Conservation (phyloP, 2,797 vertebrate genomes). For the Amblyopsis hoosieri region DNA sequence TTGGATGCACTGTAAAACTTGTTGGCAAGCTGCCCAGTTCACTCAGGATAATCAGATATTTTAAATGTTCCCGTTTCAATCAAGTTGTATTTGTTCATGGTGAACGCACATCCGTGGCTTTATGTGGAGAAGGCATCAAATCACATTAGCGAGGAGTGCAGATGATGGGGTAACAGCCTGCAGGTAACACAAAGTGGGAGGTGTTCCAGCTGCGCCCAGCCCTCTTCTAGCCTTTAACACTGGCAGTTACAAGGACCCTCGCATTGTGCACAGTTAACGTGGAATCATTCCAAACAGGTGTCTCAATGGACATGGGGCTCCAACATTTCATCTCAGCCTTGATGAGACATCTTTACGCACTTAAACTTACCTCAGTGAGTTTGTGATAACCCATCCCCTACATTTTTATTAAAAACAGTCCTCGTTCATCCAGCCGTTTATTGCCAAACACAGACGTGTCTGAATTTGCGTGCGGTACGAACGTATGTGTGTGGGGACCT, state of each 20-base stretch:
- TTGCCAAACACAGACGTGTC: slow-evolving; percentile 26
- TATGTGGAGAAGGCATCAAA: slow-evolving; percentile 34
- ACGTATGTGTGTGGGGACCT: slow-evolving; percentile 8
- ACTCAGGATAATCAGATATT: not conserved
- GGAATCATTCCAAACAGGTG: slow-evolving; percentile 35
- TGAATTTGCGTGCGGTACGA: slow-evolving; percentile 19
- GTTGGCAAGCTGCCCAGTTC: slow-evolving; percentile 2
- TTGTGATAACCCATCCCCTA: slow-evolving; percentile 12
- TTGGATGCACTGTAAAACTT: slow-evolving; percentile 29
- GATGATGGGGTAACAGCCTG: slow-evolving; percentile 45
- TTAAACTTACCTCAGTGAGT: slow-evolving; percentile 12
- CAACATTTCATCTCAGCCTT: slow-evolving; percentile 26
- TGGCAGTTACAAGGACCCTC: slow-evolving; percentile 49
- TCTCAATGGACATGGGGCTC: slow-evolving; percentile 35
- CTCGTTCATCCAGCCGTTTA: slow-evolving; percentile 20
- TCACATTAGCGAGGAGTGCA: slow-evolving; percentile 41
- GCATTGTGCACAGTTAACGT: slow-evolving; percentile 41
- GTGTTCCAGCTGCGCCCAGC: slow-evolving; percentile 65
- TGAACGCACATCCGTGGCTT: slow-evolving; percentile 16
- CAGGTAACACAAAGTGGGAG: slow-evolving; percentile 51
- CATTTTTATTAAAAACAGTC: slow-evolving; percentile 17
- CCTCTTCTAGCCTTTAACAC: slow-evolving; percentile 32
- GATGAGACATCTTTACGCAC: slow-evolving; percentile 17
- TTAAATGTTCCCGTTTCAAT: slow-evolving; percentile 8
- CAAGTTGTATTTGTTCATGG: slow-evolving; percentile 12